Conservation (phyloP, 2,888 invertebrate genomes). For the Metallyticus violacea region DNA sequence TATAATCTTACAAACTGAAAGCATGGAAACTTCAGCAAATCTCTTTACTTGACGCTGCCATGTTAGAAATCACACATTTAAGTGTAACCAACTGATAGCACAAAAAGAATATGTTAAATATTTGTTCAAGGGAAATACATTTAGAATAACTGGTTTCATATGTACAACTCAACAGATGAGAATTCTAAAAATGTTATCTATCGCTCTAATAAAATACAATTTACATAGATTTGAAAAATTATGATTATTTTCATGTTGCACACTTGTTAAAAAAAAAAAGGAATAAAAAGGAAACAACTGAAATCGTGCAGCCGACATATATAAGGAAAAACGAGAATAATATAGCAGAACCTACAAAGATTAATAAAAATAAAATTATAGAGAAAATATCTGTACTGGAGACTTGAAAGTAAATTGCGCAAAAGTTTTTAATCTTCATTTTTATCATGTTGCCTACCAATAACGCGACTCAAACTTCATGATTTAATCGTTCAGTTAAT, state of each 20-base stretch:
- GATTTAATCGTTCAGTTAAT: neutral
- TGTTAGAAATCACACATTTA: no score
- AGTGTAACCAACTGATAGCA: neutral
- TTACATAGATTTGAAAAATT: no score
- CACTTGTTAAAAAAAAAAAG: neutral
- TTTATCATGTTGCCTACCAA: neutral
- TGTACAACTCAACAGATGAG: no score
- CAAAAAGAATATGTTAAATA: neutral
- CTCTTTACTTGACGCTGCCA: neutral
- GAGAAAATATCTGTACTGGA: neutral
- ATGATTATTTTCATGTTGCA: neutral
- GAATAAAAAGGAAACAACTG: no score
- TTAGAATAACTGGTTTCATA: no score
- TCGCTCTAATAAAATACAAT: no score
- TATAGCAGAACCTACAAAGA: no score
- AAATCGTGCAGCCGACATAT: neutral
- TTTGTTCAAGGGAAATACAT: neutral
- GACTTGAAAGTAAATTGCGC: neutral
- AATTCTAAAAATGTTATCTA: no score
- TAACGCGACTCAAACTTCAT: neutral
- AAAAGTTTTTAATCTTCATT: neutral
- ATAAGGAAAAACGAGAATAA: neutral
- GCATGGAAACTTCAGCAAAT: no score
- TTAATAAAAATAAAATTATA: neutral
- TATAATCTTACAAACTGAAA: no score